These are phyloP conservation scores for Labia minor DNA, from an alignment of 2,888 invertebrate species.

Conservation along the genomic window DNA sequence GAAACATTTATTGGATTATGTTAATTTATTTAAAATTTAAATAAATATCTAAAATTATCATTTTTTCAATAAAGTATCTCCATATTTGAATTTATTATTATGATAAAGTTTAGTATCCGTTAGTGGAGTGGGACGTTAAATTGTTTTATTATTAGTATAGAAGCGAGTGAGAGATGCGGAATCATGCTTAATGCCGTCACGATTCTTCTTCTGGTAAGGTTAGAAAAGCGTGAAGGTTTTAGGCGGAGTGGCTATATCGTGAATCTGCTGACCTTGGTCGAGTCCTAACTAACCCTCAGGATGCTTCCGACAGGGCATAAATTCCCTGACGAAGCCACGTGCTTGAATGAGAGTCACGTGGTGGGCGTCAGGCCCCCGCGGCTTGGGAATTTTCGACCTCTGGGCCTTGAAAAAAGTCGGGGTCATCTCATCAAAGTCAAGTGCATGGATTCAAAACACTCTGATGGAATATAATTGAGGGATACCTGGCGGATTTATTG, in stretches of 20 bases:
- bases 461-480: no score
- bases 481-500: no score
- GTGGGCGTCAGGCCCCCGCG: not conserved
- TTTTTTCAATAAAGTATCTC: no score
- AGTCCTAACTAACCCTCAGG: not conserved
- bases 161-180: not conserved
- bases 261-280: not conserved
- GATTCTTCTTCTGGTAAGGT: not conserved
- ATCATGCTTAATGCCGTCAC: slow-evolving; percentile 7
- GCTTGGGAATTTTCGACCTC: not conserved
- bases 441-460: not conserved
- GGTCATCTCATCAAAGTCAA: slow-evolving; percentile 7
- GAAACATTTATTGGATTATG: no score
- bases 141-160: no score
- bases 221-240: not conserved
- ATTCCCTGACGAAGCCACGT: not conserved
- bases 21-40: no score
- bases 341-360: not conserved
- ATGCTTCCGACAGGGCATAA: not conserved
- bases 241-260: not conserved
- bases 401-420: slow-evolving; percentile 4
- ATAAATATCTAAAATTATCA: no score
- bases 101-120: no score
- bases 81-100: no score
- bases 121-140: no score